Evolutionary conservation across 2,888 invertebrate genomes (phyloP).

Genomic region (Selenia dentaria): DNA sequence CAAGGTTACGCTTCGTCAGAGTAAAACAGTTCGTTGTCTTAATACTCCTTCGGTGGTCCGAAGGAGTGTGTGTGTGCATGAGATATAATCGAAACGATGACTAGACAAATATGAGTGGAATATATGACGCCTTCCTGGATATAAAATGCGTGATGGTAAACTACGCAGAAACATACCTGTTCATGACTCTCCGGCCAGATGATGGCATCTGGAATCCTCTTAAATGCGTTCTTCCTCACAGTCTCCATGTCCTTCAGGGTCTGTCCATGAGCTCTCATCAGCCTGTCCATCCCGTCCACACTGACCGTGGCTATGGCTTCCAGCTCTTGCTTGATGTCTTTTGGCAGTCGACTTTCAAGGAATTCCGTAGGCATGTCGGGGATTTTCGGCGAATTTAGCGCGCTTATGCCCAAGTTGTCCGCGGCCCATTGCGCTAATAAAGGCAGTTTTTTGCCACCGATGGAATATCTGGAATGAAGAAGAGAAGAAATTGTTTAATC

Average conservation of each 20-base stretch:
- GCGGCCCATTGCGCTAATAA: constrained; percentile 92
- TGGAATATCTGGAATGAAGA: constrained; percentile 87
- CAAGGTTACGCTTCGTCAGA: too few species aligned
- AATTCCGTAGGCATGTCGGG: constrained; percentile 86
- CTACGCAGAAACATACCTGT: constrained; percentile 82
- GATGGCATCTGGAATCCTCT: constrained; percentile 96
- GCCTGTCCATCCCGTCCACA: constrained; percentile 91
- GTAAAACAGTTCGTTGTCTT: too few species aligned
- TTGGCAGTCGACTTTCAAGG: constrained; percentile 87
- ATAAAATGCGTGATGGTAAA: too few species aligned
- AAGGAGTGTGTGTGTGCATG: too few species aligned
- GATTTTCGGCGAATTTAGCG: constrained; percentile 64
- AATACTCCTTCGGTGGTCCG: too few species aligned
- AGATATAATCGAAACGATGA: too few species aligned
- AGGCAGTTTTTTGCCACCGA: constrained; percentile 90
- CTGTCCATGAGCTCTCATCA: constrained; percentile 96
- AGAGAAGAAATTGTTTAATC: too few species aligned
- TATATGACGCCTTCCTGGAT: too few species aligned
- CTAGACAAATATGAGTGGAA: too few species aligned
- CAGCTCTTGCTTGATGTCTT: constrained; percentile 83
- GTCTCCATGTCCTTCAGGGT: constrained; percentile 95
- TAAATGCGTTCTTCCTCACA: constrained; percentile 89
- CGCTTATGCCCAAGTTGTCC: constrained; percentile 88
- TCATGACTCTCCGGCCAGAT: constrained; percentile 95
- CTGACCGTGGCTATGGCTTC: constrained; percentile 72